Evolutionary conservation across 2,797 vertebrate species (phyloP), one percentile per base, ranked within the genome.

Genomic region (Paguma larvata): DNA sequence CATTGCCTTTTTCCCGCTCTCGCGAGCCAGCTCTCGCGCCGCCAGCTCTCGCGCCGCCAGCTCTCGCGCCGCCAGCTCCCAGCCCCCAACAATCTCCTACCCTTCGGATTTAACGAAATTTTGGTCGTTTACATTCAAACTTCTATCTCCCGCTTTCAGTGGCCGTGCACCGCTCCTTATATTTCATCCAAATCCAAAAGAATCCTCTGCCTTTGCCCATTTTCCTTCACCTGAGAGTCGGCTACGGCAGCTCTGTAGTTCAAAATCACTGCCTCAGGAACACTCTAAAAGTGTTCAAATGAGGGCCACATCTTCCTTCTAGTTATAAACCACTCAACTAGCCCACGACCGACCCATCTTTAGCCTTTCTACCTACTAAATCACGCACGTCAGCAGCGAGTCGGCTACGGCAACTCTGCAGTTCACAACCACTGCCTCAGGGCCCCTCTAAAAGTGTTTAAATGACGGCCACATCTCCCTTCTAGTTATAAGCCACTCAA

Each of bases 1-100:
- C 8, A 32, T 3, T 0, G 1, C 12, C 38, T 23, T 62, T n/a
- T 48, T 75, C 34, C 63, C 32, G 1, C 32, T 70, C n/a, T 67
- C 19, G 0, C 1, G 51, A n/a, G 0, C 1, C 32, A 56, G 1
- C 19, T 19, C 38, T 38, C 16, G 51, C 9, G 2, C 48, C 30
- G 27, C 77, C 70, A 79, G 56, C 38, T 19, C 38, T 38, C 16
- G 51, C 9, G 2, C 56, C n/a, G 27, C 77, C 70, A 79, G 56
- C 38, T 19, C 38, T 38, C 16, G 51, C 9, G 2, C 56, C n/a
- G 27, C 77, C 70, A 79, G 56, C 38, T 32, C 32, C 87, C 73
- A 6, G 0, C 46, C 59, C n/a, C 34, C 44, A 19, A 91, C 92
- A 3, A 56, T 87, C 70, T 59, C 38, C 15, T 59, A 73, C 12